A percentile compares a stretch with the other conserved stretches of the same genome.
These are phyloP conservation scores for Notechis scutatus DNA, from an alignment of 2,113 vertebrate genomes.

Conservation along the genomic window DNA sequence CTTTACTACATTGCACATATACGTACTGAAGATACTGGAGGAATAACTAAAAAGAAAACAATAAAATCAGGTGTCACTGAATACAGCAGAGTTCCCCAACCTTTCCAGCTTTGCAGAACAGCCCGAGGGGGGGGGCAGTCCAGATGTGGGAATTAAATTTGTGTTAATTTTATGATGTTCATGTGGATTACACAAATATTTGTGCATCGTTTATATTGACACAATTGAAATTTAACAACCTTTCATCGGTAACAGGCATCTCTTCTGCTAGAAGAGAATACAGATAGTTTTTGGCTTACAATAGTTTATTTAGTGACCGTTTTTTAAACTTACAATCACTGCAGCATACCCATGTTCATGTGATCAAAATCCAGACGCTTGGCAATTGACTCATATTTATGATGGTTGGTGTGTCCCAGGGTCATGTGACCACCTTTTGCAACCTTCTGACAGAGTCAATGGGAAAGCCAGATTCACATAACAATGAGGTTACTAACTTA, in stretches of 20 bases:
- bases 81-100: not conserved
- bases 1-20: conserved; percentile 81
- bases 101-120: not conserved
- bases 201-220: not conserved
- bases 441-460: too few relatives aligned
- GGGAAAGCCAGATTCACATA: too few relatives aligned
- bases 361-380: too few relatives aligned
- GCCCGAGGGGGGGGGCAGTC: not conserved
- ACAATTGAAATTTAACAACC: not conserved
- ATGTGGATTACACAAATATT: not conserved
- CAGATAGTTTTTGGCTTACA: not conserved
- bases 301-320: not conserved
- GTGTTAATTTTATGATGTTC: not conserved
- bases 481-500: too few relatives aligned
- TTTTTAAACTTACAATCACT: not conserved
- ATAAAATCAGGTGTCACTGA: not conserved
- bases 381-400: too few relatives aligned
- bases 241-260: not conserved
- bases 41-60: conserved; percentile 74
- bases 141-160: not conserved
- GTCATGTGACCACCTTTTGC: too few relatives aligned
- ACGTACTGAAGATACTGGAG: conserved; percentile 90
- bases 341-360: too few relatives aligned
- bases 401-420: too few relatives aligned
- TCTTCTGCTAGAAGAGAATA: not conserved